Evolutionary conservation across 2,888 invertebrate genomes (phyloP).

Genomic region (Carabus problematicus): DNA sequence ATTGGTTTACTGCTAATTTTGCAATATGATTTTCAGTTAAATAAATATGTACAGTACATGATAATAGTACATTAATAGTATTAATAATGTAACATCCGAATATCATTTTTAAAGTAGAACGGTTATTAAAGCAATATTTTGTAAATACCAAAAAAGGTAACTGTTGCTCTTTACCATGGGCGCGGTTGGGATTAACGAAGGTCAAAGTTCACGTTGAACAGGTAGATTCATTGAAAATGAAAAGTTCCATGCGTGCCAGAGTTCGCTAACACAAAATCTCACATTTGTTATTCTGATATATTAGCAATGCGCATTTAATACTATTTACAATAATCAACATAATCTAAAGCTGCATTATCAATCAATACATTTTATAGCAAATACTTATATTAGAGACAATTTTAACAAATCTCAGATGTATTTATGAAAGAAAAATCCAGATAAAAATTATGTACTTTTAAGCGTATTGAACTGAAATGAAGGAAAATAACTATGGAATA

Average conservation of each 20-base stretch:
- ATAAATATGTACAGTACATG: too few species aligned
- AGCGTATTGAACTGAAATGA: too few species aligned
- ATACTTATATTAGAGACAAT: too few species aligned
- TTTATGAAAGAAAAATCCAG: too few species aligned
- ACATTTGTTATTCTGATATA: background rate
- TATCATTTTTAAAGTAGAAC: background rate
- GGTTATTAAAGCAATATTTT: conserved; percentile 10
- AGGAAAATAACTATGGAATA: too few species aligned
- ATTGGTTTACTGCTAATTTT: too few species aligned
- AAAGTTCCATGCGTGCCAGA: background rate
- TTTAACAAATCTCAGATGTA: too few species aligned
- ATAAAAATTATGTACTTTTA: too few species aligned
- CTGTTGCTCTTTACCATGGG: conserved; percentile 25
- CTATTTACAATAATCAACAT: background rate
- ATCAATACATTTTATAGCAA: too few species aligned
- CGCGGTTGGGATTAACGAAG: conserved; percentile 17
- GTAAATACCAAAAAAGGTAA: background rate
- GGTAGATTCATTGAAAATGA: conserved; percentile 3
- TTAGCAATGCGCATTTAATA: background rate
- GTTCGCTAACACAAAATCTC: background rate
- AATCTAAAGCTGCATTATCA: too few species aligned
- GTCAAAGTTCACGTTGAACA: conserved; percentile 24
- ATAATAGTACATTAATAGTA: too few species aligned
- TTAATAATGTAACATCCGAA: background rate
- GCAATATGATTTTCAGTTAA: too few species aligned